Base-by-base conservation (phyloP, 2,797 vertebrate genomes). In the Chelmon rostratus region DNA sequence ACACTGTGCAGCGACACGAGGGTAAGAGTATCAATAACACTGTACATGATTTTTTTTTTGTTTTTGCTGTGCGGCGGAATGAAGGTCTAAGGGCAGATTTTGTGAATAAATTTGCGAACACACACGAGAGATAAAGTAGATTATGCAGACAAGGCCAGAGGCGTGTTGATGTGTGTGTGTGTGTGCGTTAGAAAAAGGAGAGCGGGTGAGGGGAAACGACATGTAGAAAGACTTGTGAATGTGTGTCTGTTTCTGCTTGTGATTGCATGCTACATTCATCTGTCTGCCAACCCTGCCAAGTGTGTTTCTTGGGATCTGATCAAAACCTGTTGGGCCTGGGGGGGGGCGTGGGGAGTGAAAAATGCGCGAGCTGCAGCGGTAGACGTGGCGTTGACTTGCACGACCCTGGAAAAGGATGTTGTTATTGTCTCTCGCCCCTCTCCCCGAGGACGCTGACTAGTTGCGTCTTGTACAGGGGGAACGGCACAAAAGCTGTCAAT, bases 351-450 rank as follows among this genome's bases (percentile, higher is more conserved):
- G 13, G 33, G 25, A 52, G 19, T 50, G 49, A 79, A 81, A 88
- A 71, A 80, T 77, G 77, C 57, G 65, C 3, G 46, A 68, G 63
- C 23, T 38, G 62, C 56, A 77, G 72, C 21, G 28, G 53, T 35
- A 79, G 88, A 88, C 77, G 64, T 72, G 78, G 81, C 63, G 33
- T 59, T 88, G 85, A 92, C 87, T 88, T 58, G 69, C 40, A 52
- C 83, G 85, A 91, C 86, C 89, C 82, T 66, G 65, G 46, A 88
- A 87, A 78, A 89, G 85, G 88, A 88, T 81, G 89, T 83, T 89
- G 79, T 86, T 82, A 88, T 83, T 86, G 82, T 91, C 77, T 88
- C 58, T 67, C n/a, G 31, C 64, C 74, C 50, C 40, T 61, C 57
- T 75, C 78, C 84, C 78, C 3, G 35, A 80, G 83, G 82, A 87